phyloP scores from a whole-genome alignment of 1,140 invertebrate genomes.

The Nebria ingens region DNA sequence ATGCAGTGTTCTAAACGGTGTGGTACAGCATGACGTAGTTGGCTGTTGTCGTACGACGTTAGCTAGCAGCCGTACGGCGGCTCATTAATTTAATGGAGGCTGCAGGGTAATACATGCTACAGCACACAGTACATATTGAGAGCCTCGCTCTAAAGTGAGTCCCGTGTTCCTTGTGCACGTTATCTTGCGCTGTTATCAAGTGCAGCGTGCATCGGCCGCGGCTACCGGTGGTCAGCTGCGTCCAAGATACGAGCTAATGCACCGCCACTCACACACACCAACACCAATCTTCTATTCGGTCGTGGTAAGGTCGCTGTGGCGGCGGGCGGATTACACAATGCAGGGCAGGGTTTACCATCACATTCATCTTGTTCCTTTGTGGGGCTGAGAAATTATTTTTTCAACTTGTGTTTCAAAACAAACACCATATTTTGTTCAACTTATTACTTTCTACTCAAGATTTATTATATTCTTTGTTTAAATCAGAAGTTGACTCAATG shows the following conservation, averaged over 20 bases:
- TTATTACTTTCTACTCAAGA: not conserved
- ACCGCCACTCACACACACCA: not conserved
- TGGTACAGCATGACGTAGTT: no score
- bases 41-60: no score
- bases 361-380: no score
- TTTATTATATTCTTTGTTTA: not conserved
- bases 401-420: not conserved
- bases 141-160: not conserved
- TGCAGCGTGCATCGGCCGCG: not conserved
- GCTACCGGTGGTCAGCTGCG: conserved; percentile 7
- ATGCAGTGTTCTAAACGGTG: no score
- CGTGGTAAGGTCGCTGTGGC: not conserved
- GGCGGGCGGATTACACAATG: not conserved
- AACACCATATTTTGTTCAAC: not conserved
- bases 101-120: no score
- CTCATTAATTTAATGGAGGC: not conserved
- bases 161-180: not conserved
- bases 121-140: no score
- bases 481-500: no score
- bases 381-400: not conserved
- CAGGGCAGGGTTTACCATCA: not conserved
- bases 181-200: not conserved
- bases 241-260: conserved; percentile 2
- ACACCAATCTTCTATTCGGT: not conserved
- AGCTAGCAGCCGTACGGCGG: not conserved